A percentile compares a stretch with the other conserved stretches of the same genome.
These are phyloP conservation scores for Engystomops pustulosus DNA, from an alignment of 2,113 vertebrate species.

Conservation along the genomic window DNA sequence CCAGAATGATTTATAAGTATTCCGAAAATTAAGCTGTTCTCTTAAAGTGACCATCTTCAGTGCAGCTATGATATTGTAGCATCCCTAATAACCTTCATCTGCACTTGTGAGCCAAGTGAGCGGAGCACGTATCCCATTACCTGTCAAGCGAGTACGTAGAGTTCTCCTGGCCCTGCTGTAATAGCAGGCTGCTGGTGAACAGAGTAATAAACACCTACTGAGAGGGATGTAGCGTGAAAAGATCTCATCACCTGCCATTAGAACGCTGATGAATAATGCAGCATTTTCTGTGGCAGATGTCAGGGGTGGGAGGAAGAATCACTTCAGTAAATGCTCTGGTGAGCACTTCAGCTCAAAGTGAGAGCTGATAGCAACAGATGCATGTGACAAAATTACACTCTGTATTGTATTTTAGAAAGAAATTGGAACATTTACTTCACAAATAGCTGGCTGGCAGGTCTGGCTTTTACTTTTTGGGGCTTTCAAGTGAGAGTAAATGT, in stretches of 20 bases:
- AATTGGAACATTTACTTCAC: constrained; percentile 76
- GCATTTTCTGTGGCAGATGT: constrained; percentile 82
- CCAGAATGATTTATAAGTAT: constrained; percentile 81
- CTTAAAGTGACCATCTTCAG: constrained; percentile 79
- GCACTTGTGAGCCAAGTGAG: constrained; percentile 81
- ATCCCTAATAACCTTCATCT: constrained; percentile 83
- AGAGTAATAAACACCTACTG: constrained; percentile 86
- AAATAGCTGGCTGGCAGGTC: constrained; percentile 69
- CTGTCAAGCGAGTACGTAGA: constrained; percentile 80
- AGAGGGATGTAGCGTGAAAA: constrained; percentile 84
- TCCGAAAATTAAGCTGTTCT: constrained; percentile 81
- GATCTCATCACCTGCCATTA: constrained; percentile 90
- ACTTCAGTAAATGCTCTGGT: constrained; percentile 78
- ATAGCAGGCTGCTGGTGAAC: constrained; percentile 84
- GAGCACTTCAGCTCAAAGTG: constrained; percentile 79
- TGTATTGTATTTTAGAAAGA: constrained; percentile 79
- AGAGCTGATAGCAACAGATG: constrained; percentile 80
- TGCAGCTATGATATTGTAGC: constrained; percentile 70
- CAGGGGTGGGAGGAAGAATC: constrained; percentile 79
- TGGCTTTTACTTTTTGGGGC: constrained; percentile 54
- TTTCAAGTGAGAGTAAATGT: constrained; percentile 59
- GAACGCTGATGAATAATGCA: constrained; percentile 85
- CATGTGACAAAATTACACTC: constrained; percentile 79
- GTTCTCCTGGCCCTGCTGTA: constrained; percentile 80
- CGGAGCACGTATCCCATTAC: constrained; percentile 82